A percentile compares a stretch with the other conserved stretches of the same genome.
Conservation (phyloP, 2,797 vertebrate species). For the Helostoma temminkii region DNA sequence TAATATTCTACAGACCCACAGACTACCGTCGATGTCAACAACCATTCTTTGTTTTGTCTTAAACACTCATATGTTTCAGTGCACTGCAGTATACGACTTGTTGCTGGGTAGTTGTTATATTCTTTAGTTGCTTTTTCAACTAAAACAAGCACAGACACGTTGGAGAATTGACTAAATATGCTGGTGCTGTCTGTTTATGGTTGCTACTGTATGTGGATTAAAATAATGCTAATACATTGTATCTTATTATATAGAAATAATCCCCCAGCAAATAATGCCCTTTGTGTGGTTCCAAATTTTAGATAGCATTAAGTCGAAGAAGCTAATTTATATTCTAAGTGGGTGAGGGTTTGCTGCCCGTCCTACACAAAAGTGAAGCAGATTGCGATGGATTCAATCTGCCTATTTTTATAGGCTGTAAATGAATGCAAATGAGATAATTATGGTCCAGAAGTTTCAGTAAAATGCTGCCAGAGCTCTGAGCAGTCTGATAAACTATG, state of each 20-base stretch:
- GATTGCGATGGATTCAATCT: slow-evolving; percentile 45
- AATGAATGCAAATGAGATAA: slow-evolving; percentile 60
- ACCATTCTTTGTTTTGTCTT: background rate
- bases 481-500: slow-evolving; percentile 39
- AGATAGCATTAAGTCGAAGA: slow-evolving; percentile 37
- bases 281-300: slow-evolving; percentile 39
- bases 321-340: slow-evolving; percentile 62
- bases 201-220: slow-evolving; percentile 9
- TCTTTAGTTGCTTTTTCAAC: background rate
- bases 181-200: background rate
- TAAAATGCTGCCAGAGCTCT: slow-evolving; percentile 34
- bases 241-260: slow-evolving; percentile 33
- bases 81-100: background rate
- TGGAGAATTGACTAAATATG: background rate
- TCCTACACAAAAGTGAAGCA: slow-evolving; percentile 25
- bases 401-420: slow-evolving; percentile 28
- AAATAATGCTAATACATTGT: background rate
- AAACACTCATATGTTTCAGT: background rate
- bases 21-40: background rate
- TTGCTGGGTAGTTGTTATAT: background rate
- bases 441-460: slow-evolving; percentile 48
- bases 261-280: slow-evolving; percentile 42
- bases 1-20: slow-evolving; percentile 11
- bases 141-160: background rate
- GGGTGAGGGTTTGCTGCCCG: slow-evolving; percentile 36